Evolutionary conservation across 2,888 invertebrate species (phyloP).

Genomic region (Orchesellides sinensis): DNA sequence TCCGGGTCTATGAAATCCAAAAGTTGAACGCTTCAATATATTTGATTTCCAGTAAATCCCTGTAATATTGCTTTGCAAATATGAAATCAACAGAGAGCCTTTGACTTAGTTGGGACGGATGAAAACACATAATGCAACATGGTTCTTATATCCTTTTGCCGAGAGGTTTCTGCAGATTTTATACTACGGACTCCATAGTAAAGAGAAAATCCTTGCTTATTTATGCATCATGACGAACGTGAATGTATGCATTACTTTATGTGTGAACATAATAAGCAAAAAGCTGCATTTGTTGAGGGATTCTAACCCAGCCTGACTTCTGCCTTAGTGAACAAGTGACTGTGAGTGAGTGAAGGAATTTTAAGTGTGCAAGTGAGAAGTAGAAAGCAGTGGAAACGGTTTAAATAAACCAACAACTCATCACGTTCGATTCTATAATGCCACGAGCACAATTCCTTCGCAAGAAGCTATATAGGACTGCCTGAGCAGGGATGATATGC

Average conservation of each 20-base stretch:
- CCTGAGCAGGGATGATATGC: too few species aligned
- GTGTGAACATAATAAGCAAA: too few species aligned
- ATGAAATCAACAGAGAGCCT: too few species aligned
- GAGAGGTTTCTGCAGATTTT: too few species aligned
- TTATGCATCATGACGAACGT: too few species aligned
- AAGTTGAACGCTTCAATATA: constrained; percentile 2
- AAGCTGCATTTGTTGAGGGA: too few species aligned
- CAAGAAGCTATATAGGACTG: too few species aligned
- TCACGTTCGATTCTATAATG: constrained; percentile 43
- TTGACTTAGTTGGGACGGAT: too few species aligned
- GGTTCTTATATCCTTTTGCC: too few species aligned
- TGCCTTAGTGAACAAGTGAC: constrained; percentile 5
- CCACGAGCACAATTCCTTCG: constrained; percentile 21
- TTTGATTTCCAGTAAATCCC: not conserved
- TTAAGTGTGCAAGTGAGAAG: not conserved
- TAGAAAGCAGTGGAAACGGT: constrained; percentile 11
- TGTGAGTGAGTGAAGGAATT: not conserved
- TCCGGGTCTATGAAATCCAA: not conserved
- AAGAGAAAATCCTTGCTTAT: too few species aligned
- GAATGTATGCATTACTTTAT: not conserved
- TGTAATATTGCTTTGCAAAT: not conserved
- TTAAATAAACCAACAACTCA: constrained; percentile 53
- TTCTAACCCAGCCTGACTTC: not conserved
- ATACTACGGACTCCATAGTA: too few species aligned
- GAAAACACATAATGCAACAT: too few species aligned